phyloP scores from a whole-genome alignment of 2,888 invertebrate species.

The Macrostomum cliftonense region DNA sequence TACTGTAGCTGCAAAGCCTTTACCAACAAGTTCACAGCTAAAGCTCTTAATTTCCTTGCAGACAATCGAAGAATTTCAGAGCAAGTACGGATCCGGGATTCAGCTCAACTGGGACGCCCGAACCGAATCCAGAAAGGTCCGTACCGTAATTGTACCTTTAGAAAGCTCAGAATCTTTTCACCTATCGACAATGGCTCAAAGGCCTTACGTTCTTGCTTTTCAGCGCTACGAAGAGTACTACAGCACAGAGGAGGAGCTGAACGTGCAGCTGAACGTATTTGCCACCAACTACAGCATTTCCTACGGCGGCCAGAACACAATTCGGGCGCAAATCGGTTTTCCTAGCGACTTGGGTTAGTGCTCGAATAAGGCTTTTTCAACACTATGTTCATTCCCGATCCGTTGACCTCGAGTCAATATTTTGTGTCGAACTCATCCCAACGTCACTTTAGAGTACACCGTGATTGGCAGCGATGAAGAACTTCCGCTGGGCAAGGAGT shows the following conservation, averaged over 20 bases:
- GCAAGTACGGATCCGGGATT: slow-evolving; percentile 21
- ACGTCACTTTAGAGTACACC: slow-evolving; percentile 26
- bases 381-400: too few relatives aligned
- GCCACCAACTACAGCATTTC: slow-evolving; percentile 26
- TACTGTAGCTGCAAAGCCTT: too few relatives aligned
- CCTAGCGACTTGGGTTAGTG: slow-evolving; percentile 19
- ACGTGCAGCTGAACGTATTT: slow-evolving; percentile 26
- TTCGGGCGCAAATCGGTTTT: slow-evolving; percentile 28
- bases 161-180: too few relatives aligned
- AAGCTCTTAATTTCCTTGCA: slow-evolving; percentile 10
- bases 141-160: slow-evolving; percentile 1
- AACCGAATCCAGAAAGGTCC: slow-evolving; percentile 28
- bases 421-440: too few relatives aligned
- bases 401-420: too few relatives aligned
- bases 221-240: slow-evolving; percentile 29
- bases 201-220: too few relatives aligned
- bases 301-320: slow-evolving; percentile 30
- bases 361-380: too few relatives aligned
- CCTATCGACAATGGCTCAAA: too few relatives aligned
- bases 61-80: slow-evolving; percentile 30
- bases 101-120: slow-evolving; percentile 19
- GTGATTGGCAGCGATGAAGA: slow-evolving; percentile 32
- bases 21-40: too few relatives aligned
- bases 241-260: slow-evolving; percentile 26
- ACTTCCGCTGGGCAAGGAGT: slow-evolving; percentile 33